Evolutionary conservation across 2,888 invertebrate species (phyloP).

Genomic region (Pollenia angustigena): DNA sequence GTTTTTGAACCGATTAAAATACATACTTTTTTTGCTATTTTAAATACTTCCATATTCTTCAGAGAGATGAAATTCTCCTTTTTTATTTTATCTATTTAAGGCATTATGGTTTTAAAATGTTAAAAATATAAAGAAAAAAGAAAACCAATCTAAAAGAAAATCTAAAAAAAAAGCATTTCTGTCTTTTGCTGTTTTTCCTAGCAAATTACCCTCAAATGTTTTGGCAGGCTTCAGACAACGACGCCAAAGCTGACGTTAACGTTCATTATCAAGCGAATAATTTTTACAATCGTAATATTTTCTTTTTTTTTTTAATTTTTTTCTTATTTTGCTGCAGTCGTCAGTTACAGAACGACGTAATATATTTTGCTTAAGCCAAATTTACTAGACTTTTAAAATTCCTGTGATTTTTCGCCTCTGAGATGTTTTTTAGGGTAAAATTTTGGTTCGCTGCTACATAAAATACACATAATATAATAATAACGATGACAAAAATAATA

Average conservation of each 20-base stretch:
- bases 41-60: no score
- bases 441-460: slow-evolving; percentile 18
- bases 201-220: slow-evolving; percentile 48
- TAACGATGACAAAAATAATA: slow-evolving; percentile 20
- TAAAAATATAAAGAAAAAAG: neutral
- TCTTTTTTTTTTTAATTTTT: neutral
- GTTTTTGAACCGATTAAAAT: no score
- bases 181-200: slow-evolving; percentile 9
- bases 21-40: no score
- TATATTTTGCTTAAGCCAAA: neutral
- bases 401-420: slow-evolving; percentile 50
- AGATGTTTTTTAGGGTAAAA: slow-evolving; percentile 28
- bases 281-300: slow-evolving; percentile 38
- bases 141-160: neutral
- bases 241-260: slow-evolving; percentile 42
- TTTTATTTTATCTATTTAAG: no score
- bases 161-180: neutral
- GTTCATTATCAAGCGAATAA: slow-evolving; percentile 34
- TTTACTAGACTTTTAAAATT: slow-evolving; percentile 2
- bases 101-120: no score
- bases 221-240: slow-evolving; percentile 56
- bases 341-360: slow-evolving; percentile 26
- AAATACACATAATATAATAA: neutral
- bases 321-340: slow-evolving; percentile 18
- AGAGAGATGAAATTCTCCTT: no score